phyloP scores from a whole-genome alignment of 2,113 vertebrate species.

The Phaethon lepturus region DNA sequence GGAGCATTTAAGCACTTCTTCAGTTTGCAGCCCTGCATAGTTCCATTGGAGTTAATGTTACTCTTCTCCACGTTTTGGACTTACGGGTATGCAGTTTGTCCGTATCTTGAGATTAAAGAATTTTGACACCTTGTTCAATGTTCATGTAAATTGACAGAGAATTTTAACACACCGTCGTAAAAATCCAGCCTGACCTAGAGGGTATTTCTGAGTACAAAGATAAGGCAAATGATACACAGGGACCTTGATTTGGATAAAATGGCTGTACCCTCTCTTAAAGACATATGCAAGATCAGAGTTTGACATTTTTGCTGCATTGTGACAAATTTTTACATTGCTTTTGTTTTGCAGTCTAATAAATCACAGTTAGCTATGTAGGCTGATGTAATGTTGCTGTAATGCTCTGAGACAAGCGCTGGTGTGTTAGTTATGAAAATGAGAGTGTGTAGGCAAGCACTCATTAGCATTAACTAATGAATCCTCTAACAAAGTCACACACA shows the following conservation, averaged over 20 bases:
- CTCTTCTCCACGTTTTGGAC: not conserved
- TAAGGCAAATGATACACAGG: not conserved
- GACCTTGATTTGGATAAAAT: not conserved
- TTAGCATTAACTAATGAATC: slow-evolving; percentile 19
- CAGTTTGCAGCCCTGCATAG: not conserved
- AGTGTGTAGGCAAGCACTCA: not conserved
- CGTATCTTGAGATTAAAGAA: not conserved
- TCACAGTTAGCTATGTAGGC: not conserved
- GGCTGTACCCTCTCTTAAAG: not conserved
- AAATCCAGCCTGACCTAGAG: not conserved
- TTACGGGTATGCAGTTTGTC: fast-evolving
- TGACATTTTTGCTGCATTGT: not conserved
- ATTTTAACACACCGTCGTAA: not conserved
- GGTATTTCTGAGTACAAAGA: not conserved
- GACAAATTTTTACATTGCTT: not conserved
- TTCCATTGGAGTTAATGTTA: not conserved
- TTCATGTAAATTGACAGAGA: not conserved
- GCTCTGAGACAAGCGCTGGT: not conserved
- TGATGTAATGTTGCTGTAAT: not conserved
- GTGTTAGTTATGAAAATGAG: not conserved
- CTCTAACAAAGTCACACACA: not conserved
- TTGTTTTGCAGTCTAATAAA: not conserved
- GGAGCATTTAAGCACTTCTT: not conserved
- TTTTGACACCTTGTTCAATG: not conserved
- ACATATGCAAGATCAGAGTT: not conserved